Percentiles rank a stretch among this genome's conserved stretches.
phyloP scores from a whole-genome alignment of 2,797 vertebrate species.

The Sparus aurata region DNA sequence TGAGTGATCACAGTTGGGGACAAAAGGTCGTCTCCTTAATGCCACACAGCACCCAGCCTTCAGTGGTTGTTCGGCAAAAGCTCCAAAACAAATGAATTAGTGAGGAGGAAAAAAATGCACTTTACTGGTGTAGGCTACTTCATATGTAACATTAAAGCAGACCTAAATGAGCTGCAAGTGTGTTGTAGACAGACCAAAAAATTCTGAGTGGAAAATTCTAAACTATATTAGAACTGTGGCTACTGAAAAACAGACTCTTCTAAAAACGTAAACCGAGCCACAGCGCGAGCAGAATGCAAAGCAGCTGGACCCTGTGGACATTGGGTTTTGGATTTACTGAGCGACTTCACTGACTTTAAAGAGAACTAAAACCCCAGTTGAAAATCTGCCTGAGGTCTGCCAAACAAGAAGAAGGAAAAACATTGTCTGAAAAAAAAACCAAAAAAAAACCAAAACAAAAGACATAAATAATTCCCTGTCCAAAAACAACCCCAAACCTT shows the following conservation, averaged over 20 bases:
- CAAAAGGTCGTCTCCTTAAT: slow-evolving; percentile 5
- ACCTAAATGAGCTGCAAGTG: background rate
- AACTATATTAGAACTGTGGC: background rate
- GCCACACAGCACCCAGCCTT: background rate
- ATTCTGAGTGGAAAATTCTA: background rate
- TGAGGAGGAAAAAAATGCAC: background rate
- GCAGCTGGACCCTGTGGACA: slow-evolving; percentile 44
- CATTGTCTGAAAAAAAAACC: slow-evolving; percentile 38
- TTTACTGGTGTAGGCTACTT: background rate
- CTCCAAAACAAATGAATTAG: background rate
- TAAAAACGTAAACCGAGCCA: background rate
- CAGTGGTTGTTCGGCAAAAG: background rate
- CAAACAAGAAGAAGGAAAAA: slow-evolving; percentile 35
- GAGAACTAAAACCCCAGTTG: slow-evolving; percentile 68
- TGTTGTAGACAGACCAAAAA: background rate
- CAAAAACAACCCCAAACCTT: slow-evolving; percentile 72
- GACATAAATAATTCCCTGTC: slow-evolving; percentile 54
- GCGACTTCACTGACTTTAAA: background rate
- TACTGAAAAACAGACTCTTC: background rate
- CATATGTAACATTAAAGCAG: background rate
- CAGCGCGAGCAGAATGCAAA: background rate
- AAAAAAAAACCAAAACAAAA: slow-evolving; percentile 35
- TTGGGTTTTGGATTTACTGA: background rate
- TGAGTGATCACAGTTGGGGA: background rate
- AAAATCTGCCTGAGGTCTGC: slow-evolving; percentile 45